phyloP scores from a whole-genome alignment of 2,113 vertebrate species.

The Apistogramma diplotaenia region DNA sequence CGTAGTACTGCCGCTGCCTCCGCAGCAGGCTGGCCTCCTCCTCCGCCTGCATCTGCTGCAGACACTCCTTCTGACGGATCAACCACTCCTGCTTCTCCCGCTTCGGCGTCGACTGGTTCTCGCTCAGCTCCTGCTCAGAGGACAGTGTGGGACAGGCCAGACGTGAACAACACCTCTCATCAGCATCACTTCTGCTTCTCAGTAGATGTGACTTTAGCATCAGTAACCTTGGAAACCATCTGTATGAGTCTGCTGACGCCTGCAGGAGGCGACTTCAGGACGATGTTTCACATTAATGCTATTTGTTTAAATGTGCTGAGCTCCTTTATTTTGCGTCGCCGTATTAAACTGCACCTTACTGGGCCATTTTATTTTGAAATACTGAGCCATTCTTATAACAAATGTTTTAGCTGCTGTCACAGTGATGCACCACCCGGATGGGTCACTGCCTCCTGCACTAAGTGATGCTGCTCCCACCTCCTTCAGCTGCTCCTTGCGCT shows the following conservation, averaged over 20 bases:
- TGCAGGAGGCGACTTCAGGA: too few relatives aligned
- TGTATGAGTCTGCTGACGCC: too few relatives aligned
- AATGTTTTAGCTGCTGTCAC: background rate
- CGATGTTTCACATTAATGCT: too few relatives aligned
- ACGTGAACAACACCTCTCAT: too few relatives aligned
- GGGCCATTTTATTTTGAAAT: too few relatives aligned
- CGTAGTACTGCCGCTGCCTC: constrained; percentile 88
- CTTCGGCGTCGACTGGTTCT: constrained; percentile 90
- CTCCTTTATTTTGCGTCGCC: too few relatives aligned
- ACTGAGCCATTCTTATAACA: too few relatives aligned
- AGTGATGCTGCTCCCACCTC: constrained; percentile 72
- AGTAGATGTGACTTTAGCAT: too few relatives aligned
- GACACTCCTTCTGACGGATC: constrained; percentile 87
- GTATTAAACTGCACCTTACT: too few relatives aligned
- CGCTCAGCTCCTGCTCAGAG: constrained; percentile 81
- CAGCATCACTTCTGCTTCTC: too few relatives aligned
- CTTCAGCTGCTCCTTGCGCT: constrained; percentile 90
- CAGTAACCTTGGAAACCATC: too few relatives aligned
- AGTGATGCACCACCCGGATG: background rate
- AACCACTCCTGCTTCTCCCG: constrained; percentile 92
- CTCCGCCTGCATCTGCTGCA: constrained; percentile 90
- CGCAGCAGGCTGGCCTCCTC: constrained; percentile 86
- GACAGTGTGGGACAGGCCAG: background rate
- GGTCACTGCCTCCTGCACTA: background rate
- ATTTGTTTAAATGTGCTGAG: too few relatives aligned